Evolutionary conservation across 2,113 vertebrate genomes (phyloP).

Genomic region (Chauna torquata): DNA sequence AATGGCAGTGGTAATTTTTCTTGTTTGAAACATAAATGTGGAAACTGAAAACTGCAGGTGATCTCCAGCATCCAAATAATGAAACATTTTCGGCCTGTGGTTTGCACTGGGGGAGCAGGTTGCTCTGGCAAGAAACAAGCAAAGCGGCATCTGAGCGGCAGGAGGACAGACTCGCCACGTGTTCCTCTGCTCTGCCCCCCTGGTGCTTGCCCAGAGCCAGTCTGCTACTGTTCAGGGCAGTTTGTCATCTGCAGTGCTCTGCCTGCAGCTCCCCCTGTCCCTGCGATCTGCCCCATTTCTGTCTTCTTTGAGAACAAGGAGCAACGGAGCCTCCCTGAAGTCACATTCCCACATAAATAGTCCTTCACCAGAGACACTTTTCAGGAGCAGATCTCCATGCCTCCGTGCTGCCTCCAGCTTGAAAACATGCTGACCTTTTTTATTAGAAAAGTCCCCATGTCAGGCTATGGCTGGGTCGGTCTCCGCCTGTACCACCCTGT

Average conservation of each 20-base stretch:
- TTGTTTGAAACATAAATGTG: not conserved
- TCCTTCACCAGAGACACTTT: not conserved
- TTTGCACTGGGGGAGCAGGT: not conserved
- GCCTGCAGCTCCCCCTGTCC: no score
- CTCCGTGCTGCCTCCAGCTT: not conserved
- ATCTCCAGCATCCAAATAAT: not conserved
- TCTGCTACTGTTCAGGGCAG: not conserved
- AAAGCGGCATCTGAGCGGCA: not conserved
- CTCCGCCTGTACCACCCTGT: not conserved
- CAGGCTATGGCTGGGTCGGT: not conserved
- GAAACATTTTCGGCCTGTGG: not conserved
- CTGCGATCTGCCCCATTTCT: rapidly evolving
- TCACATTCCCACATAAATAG: not conserved
- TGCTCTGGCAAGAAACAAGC: not conserved
- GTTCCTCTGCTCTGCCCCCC: not conserved
- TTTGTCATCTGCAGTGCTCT: not conserved
- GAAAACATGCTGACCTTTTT: not conserved
- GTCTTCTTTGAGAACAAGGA: not conserved
- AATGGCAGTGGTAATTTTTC: not conserved
- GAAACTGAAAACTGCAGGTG: not conserved
- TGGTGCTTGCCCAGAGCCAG: not conserved
- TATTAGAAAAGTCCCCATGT: not conserved
- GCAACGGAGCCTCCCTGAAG: not conserved
- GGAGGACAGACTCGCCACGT: no score
- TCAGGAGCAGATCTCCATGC: not conserved